These are phyloP conservation scores for Monarcha castaneiventris DNA, from an alignment of 2,113 vertebrate species.

Conservation along the genomic window DNA sequence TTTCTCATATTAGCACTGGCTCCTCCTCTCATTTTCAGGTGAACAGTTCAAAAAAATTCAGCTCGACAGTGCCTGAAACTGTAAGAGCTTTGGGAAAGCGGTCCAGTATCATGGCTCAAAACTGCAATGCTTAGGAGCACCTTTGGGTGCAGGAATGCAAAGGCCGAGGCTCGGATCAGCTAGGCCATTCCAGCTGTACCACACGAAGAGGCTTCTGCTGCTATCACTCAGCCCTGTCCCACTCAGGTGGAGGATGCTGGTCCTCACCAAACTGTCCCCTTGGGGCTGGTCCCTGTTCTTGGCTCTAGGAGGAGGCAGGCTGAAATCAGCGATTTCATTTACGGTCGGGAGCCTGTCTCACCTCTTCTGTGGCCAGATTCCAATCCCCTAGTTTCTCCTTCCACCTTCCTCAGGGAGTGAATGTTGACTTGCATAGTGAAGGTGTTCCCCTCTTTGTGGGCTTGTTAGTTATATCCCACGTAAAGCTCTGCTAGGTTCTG, in stretches of 20 bases:
- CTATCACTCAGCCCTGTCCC: rapidly evolving
- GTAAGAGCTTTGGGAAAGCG: background rate
- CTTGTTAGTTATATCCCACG: background rate
- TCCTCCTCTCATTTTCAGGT: background rate
- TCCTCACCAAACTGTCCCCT: background rate
- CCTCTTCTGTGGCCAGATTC: background rate
- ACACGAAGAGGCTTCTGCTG: background rate
- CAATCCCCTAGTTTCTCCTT: background rate
- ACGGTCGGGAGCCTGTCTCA: background rate
- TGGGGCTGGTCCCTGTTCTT: background rate
- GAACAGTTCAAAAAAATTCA: background rate
- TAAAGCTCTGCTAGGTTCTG: background rate
- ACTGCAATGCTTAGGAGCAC: background rate
- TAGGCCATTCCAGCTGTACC: background rate
- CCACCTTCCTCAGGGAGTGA: background rate
- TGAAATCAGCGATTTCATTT: background rate
- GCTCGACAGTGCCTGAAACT: background rate
- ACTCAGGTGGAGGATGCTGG: background rate
- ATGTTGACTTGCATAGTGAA: background rate
- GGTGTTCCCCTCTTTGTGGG: background rate
- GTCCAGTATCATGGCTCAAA: background rate
- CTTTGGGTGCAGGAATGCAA: background rate
- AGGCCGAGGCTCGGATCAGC: background rate
- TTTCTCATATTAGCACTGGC: background rate
- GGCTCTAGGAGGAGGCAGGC: background rate